Percentiles rank a stretch among this genome's conserved stretches.
Conservation (phyloP, 2,797 vertebrate species). For the Sorex maritimensis region DNA sequence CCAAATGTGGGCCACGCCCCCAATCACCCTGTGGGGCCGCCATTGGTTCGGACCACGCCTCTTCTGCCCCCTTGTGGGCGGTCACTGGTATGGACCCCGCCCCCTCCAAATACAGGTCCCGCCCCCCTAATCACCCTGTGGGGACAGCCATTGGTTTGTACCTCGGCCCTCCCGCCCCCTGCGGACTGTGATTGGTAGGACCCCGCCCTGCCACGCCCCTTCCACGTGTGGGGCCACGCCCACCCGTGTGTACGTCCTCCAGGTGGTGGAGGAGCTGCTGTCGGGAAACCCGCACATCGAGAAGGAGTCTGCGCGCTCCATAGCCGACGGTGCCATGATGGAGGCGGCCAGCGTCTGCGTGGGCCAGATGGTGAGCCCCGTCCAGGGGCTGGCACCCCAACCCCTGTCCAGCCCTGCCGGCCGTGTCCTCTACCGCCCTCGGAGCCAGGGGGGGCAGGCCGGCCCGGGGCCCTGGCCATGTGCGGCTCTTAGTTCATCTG, state of each 20-base stretch:
- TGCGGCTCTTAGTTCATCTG: too few relatives aligned
- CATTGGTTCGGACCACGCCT: too few relatives aligned
- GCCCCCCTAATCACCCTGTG: too few relatives aligned
- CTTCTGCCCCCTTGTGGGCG: too few relatives aligned
- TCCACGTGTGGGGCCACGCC: background rate
- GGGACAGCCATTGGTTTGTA: too few relatives aligned
- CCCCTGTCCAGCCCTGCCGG: too few relatives aligned
- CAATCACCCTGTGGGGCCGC: too few relatives aligned
- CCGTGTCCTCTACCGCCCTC: too few relatives aligned
- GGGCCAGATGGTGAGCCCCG: constrained; percentile 93
- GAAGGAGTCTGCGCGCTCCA: constrained; percentile 91
- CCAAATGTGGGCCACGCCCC: too few relatives aligned
- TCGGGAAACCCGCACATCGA: constrained; percentile 94
- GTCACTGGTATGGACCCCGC: too few relatives aligned
- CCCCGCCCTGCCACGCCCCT: accelerated
- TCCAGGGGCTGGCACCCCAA: accelerated
- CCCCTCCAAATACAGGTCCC: too few relatives aligned
- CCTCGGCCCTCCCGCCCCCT: too few relatives aligned
- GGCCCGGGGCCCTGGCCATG: background rate
- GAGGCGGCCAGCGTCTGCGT: constrained; percentile 96
- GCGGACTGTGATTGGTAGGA: background rate
- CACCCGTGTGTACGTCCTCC: background rate
- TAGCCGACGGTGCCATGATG: constrained; percentile 98
- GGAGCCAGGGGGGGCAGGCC: background rate
- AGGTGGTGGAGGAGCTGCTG: constrained; percentile 97